These are phyloP conservation scores for Diglossa cyanea DNA, from an alignment of 2,797 vertebrate species.

Conservation along the genomic window DNA sequence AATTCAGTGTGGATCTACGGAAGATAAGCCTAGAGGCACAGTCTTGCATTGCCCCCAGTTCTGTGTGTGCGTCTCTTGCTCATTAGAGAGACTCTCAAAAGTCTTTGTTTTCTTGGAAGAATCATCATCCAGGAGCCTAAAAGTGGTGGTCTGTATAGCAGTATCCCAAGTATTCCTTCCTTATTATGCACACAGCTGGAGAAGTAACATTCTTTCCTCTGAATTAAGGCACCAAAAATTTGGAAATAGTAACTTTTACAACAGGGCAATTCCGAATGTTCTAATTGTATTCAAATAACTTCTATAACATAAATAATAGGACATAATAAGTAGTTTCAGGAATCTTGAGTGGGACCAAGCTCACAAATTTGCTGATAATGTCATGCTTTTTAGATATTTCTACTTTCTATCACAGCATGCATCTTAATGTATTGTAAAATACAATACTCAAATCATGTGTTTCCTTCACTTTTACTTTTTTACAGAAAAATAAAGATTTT, in stretches of 20 bases:
- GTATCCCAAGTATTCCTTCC: neutral
- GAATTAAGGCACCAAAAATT: neutral
- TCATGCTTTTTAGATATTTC: neutral
- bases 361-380: neutral
- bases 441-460: neutral
- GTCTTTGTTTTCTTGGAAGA: neutral
- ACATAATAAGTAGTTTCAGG: neutral
- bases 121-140: neutral
- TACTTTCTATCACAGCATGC: neutral
- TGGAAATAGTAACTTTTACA: neutral
- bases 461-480: neutral
- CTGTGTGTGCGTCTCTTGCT: accelerated
- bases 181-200: neutral
- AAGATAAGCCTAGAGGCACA: neutral
- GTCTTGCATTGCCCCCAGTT: neutral
- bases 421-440: neutral
- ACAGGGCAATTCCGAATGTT: neutral
- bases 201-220: neutral
- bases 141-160: neutral
- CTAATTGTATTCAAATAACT: neutral
- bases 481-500: neutral
- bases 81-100: neutral
- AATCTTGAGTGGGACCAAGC: neutral
- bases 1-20: neutral
- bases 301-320: neutral